Evolutionary conservation across 2,888 invertebrate genomes (phyloP).

Genomic region (Hemistola chrysoprasaria): DNA sequence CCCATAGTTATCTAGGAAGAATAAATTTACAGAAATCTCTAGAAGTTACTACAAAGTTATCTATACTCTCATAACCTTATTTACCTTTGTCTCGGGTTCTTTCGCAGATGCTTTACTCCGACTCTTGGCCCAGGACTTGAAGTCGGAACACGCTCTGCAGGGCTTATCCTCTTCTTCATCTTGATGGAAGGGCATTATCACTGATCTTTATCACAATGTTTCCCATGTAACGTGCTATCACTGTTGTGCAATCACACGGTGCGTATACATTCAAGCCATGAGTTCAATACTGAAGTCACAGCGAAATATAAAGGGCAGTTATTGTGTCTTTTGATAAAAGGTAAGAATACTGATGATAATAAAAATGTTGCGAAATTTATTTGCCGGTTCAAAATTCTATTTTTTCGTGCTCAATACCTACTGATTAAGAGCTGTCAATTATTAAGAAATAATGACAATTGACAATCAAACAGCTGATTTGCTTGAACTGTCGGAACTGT

Average conservation of each 20-base stretch:
- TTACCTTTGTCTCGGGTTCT: slow-evolving; percentile 45
- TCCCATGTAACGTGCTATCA: slow-evolving; percentile 37
- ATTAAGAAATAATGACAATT: too few species aligned
- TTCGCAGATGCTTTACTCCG: slow-evolving; percentile 66
- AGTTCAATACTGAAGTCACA: not conserved
- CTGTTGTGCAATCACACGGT: slow-evolving; percentile 44
- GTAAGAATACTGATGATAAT: not conserved
- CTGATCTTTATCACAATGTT: slow-evolving; percentile 27
- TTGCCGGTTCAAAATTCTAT: slow-evolving; percentile 4
- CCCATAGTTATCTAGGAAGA: not conserved
- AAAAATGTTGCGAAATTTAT: not conserved
- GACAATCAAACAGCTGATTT: too few species aligned
- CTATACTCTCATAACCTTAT: slow-evolving; percentile 45
- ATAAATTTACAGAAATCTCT: slow-evolving; percentile 5
- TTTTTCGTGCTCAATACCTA: not conserved
- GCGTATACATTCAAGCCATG: not conserved
- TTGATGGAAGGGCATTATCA: slow-evolving; percentile 57
- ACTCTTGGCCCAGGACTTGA: slow-evolving; percentile 86
- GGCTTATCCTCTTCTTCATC: slow-evolving; percentile 77
- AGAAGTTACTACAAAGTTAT: slow-evolving; percentile 27
- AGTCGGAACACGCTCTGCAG: slow-evolving; percentile 87
- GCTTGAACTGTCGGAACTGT: too few species aligned
- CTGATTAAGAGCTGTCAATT: slow-evolving; percentile 2
- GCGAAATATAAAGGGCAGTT: not conserved
- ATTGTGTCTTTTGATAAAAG: not conserved